Evolutionary conservation across 2,113 vertebrate species (phyloP).

Genomic region (Struthio camelus): DNA sequence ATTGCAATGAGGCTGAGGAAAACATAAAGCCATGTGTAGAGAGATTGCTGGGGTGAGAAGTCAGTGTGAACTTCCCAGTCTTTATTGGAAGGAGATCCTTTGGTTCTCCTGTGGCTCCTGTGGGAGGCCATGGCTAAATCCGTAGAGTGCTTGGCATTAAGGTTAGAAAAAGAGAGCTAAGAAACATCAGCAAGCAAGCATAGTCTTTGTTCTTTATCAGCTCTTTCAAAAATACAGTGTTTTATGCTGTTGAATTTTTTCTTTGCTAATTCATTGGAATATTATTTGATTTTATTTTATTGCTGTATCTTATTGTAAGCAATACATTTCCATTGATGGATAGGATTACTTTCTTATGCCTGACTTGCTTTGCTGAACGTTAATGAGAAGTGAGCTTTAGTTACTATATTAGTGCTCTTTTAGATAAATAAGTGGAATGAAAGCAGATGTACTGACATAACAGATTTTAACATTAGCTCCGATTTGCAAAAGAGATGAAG

Average conservation of each 20-base stretch:
- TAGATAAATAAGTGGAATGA: neutral
- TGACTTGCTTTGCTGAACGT: neutral
- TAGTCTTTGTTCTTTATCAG: neutral
- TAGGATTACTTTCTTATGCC: slow-evolving; percentile 41
- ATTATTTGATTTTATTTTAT: slow-evolving; percentile 30
- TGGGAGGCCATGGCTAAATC: neutral
- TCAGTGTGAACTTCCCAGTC: neutral
- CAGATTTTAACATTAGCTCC: neutral
- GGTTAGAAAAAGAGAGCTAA: neutral
- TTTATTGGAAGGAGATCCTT: neutral
- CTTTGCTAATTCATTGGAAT: slow-evolving; percentile 1
- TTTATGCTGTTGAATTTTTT: neutral
- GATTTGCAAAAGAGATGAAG: neutral
- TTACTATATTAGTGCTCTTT: slow-evolving; percentile 16
- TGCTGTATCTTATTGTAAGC: slow-evolving; percentile 20
- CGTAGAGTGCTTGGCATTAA: neutral
- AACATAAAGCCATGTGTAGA: neutral
- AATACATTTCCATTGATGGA: slow-evolving; percentile 4
- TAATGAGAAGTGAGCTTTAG: slow-evolving; percentile 6
- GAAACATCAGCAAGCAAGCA: neutral
- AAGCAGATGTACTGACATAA: slow-evolving; percentile 4
- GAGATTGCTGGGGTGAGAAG: neutral
- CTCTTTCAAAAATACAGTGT: neutral
- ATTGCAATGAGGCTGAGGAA: neutral
- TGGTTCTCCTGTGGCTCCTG: neutral